These are phyloP conservation scores for Tenrec ecaudatus DNA, from an alignment of 2,113 vertebrate genomes.

Conservation along the genomic window DNA sequence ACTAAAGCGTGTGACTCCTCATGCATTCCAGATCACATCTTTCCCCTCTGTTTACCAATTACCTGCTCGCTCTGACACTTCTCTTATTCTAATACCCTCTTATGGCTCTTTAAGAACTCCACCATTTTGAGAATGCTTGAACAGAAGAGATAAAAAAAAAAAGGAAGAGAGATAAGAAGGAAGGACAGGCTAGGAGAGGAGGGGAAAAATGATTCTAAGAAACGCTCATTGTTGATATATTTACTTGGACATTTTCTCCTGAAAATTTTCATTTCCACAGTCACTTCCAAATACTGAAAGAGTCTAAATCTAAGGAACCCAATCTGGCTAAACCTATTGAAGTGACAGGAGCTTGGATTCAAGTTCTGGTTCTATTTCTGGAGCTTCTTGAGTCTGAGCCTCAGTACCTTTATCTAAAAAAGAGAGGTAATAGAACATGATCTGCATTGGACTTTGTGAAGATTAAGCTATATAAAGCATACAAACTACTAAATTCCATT, in stretches of 20 bases:
- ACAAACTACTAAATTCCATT: background rate
- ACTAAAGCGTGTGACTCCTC: background rate
- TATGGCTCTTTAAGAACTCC: background rate
- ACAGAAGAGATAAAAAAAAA: background rate
- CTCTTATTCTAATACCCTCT: background rate
- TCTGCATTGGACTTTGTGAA: background rate
- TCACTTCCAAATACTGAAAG: slow-evolving; percentile 9
- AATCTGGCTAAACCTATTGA: background rate
- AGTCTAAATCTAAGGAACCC: background rate
- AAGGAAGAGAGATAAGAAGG: too few relatives aligned
- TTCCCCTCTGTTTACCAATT: background rate
- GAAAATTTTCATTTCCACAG: background rate
- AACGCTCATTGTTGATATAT: background rate
- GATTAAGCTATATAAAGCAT: background rate
- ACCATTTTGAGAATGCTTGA: background rate
- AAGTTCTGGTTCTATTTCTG: background rate
- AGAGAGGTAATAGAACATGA: background rate
- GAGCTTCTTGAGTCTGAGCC: background rate
- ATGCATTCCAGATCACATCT: too few relatives aligned
- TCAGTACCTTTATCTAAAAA: background rate
- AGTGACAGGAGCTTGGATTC: background rate
- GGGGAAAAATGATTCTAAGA: background rate
- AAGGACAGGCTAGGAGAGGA: background rate
- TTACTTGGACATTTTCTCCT: background rate
- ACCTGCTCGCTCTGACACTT: background rate